Percentiles rank a stretch among this genome's conserved stretches.
Conservation (phyloP, 1,140 invertebrate genomes). For the Drosophila kepulauana region DNA sequence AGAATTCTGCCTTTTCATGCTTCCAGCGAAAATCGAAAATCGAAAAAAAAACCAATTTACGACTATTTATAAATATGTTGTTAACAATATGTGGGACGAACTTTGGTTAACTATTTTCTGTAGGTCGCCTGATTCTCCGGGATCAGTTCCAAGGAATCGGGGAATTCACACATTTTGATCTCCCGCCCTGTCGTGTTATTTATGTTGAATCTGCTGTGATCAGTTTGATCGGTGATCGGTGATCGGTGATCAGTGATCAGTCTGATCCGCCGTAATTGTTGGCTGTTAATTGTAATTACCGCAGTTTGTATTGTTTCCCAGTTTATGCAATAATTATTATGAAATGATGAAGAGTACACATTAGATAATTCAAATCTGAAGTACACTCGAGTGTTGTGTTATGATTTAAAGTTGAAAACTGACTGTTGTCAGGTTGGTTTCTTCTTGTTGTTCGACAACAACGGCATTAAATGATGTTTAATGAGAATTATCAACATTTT, state of each 20-base stretch:
- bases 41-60: constrained; percentile 23
- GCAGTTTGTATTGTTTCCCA: constrained; percentile 4
- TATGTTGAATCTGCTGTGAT: constrained; percentile 22
- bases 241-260: neutral
- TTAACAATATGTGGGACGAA: neutral
- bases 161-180: constrained; percentile 26
- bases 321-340: constrained; percentile 23
- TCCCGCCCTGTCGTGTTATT: neutral
- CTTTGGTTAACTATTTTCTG: too few relatives aligned
- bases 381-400: neutral
- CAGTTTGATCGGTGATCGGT: neutral
- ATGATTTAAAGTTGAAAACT: too few relatives aligned
- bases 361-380: constrained; percentile 4
- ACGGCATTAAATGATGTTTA: constrained; percentile 1
- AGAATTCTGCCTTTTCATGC: constrained; percentile 25
- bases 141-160: constrained; percentile 21
- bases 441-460: neutral
- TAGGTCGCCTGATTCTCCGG: neutral
- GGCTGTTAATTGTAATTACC: constrained; percentile 22
- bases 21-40: constrained; percentile 29
- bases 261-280: constrained; percentile 7
- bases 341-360: constrained; percentile 15
- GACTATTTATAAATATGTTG: constrained; percentile 34
- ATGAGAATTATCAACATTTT: neutral
- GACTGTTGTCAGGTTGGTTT: too few relatives aligned